phyloP scores from a whole-genome alignment of 2,113 vertebrate genomes.

The Ia io region DNA sequence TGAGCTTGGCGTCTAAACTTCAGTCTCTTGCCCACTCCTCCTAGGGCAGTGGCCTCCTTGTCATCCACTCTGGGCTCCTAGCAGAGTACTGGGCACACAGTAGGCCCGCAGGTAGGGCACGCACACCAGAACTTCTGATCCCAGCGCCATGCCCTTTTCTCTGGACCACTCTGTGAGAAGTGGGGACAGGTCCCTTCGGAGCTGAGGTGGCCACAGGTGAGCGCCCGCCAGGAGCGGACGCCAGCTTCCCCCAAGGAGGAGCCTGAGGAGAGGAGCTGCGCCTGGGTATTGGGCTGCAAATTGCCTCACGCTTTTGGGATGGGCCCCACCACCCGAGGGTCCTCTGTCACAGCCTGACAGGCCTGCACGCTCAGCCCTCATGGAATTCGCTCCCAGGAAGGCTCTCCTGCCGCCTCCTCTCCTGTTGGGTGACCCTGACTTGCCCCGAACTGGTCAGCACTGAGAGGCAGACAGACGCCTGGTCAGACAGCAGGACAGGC shows the following conservation, averaged over 20 bases:
- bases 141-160: fast-evolving
- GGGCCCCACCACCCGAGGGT: fast-evolving
- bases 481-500: not conserved
- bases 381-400: not conserved
- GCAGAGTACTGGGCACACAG: no score
- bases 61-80: not conserved
- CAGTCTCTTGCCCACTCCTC: not conserved
- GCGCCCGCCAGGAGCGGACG: not conserved
- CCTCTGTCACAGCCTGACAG: not conserved
- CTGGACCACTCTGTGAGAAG: not conserved
- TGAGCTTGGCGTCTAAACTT: not conserved
- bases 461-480: not conserved
- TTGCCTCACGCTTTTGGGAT: not conserved
- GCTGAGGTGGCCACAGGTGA: not conserved
- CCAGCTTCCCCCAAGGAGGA: not conserved
- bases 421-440: not conserved
- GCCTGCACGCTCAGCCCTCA: not conserved
- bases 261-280: not conserved
- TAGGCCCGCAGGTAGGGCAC: not conserved
- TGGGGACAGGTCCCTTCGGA: not conserved
- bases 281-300: not conserved
- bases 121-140: not conserved
- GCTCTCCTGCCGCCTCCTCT: not conserved
- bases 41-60: not conserved
- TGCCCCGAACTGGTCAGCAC: not conserved